These are phyloP conservation scores for Falco peregrinus DNA, from an alignment of 2,797 vertebrate genomes.

Conservation along the genomic window DNA sequence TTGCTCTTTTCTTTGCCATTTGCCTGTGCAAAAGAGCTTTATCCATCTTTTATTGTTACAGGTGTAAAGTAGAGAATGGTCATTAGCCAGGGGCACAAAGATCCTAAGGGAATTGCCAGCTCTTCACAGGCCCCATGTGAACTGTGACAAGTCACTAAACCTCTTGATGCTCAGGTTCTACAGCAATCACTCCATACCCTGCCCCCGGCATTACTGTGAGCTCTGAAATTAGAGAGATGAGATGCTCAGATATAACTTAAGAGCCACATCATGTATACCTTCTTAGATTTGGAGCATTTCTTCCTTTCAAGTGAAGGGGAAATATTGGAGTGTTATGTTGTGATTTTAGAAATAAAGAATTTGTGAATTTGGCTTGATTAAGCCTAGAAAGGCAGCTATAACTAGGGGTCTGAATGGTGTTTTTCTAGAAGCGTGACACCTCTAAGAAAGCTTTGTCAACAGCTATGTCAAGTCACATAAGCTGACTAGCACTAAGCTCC, in stretches of 20 bases:
- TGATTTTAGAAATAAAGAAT: background rate
- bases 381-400: background rate
- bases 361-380: background rate
- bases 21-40: background rate
- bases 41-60: background rate
- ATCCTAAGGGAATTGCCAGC: background rate
- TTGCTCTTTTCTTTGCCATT: background rate
- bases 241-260: background rate
- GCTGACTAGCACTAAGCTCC: background rate
- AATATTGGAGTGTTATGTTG: background rate
- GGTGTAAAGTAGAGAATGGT: background rate
- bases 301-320: background rate
- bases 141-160: background rate
- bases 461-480: background rate
- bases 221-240: background rate
- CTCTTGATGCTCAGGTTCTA: background rate
- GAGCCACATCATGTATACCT: background rate
- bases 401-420: background rate
- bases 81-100: background rate
- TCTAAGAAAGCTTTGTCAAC: background rate
- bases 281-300: background rate
- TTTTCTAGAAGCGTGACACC: background rate
- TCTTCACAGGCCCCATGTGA: background rate
- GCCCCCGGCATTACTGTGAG: fast-evolving
- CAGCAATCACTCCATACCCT: background rate